A percentile compares a stretch with the other conserved stretches of the same genome.
phyloP scores from a whole-genome alignment of 2,888 invertebrate genomes.

The Isoperla grammatica region DNA sequence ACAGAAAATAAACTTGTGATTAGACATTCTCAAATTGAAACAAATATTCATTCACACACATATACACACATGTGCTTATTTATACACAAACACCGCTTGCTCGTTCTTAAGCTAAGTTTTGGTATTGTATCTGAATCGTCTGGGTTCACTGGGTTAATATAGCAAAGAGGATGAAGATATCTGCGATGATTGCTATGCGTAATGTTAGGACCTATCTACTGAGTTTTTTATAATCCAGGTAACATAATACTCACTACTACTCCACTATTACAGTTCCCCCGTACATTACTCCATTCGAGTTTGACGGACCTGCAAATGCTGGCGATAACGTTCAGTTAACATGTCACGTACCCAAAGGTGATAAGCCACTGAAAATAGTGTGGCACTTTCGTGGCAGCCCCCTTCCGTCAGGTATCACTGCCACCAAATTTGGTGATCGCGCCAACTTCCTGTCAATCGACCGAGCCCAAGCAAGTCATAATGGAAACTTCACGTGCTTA shows the following conservation, averaged over 20 bases:
- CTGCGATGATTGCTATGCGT: too few species aligned
- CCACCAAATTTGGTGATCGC: conserved; percentile 41
- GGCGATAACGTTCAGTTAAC: conserved; percentile 38
- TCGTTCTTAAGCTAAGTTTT: background rate
- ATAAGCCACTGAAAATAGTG: conserved; percentile 36
- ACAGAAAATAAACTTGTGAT: too few species aligned
- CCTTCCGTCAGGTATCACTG: conserved; percentile 37
- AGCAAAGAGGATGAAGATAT: too few species aligned
- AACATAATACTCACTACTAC: conserved; percentile 1
- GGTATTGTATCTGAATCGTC: background rate
- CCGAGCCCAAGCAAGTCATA: conserved; percentile 44
- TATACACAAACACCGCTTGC: too few species aligned
- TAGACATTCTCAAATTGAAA: too few species aligned
- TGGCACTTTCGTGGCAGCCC: conserved; percentile 37
- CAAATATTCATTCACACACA: too few species aligned
- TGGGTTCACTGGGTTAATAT: too few species aligned
- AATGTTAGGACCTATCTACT: conserved; percentile 2
- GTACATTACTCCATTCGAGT: conserved; percentile 37
- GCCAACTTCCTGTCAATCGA: conserved; percentile 40
- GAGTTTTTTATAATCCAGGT: conserved; percentile 20
- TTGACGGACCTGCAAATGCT: conserved; percentile 40
- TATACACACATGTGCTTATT: too few species aligned
- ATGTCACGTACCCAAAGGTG: conserved; percentile 39
- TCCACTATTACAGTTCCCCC: conserved; percentile 31
- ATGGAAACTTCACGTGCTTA: conserved; percentile 60